Conservation (phyloP, 2,888 invertebrate genomes). For the Melanchra persicariae region DNA sequence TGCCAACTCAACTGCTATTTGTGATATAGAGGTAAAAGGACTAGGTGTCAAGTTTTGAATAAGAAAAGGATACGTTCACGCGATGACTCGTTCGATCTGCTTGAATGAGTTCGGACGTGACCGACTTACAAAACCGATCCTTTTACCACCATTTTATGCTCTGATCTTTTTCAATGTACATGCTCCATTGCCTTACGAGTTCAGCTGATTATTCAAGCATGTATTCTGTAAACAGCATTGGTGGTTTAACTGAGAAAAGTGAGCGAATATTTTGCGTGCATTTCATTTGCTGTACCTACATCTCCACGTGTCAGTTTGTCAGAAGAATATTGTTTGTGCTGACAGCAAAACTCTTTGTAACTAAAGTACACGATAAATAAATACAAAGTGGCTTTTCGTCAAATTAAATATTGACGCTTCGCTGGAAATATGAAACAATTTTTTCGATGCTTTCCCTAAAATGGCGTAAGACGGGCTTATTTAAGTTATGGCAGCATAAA, state of each 20-base stretch:
- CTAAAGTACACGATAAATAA: slow-evolving; percentile 62
- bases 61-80: slow-evolving; percentile 68
- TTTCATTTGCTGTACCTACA: slow-evolving; percentile 15
- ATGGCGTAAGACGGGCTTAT: slow-evolving; percentile 44
- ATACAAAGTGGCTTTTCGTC: slow-evolving; percentile 53
- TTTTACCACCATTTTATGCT: slow-evolving; percentile 12
- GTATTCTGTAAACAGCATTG: slow-evolving; percentile 19
- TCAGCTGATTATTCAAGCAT: slow-evolving; percentile 4
- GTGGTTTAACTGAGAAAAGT: slow-evolving; percentile 3
- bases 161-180: slow-evolving; percentile 39
- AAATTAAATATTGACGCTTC: slow-evolving; percentile 64
- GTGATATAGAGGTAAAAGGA: slow-evolving; percentile 53
- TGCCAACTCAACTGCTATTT: slow-evolving; percentile 43
- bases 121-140: slow-evolving; percentile 62
- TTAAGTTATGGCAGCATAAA: slow-evolving; percentile 44
- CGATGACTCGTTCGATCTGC: slow-evolving; percentile 72
- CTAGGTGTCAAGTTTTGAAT: slow-evolving; percentile 73
- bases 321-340: slow-evolving; percentile 63
- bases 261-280: slow-evolving; percentile 15
- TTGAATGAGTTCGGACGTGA: slow-evolving; percentile 70
- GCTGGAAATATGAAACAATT: slow-evolving; percentile 49
- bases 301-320: slow-evolving; percentile 52
- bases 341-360: slow-evolving; percentile 48
- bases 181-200: slow-evolving; percentile 41
- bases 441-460: slow-evolving; percentile 38